Base-by-base conservation (phyloP, 2,113 vertebrate species). In the Callopanchax toddi region DNA sequence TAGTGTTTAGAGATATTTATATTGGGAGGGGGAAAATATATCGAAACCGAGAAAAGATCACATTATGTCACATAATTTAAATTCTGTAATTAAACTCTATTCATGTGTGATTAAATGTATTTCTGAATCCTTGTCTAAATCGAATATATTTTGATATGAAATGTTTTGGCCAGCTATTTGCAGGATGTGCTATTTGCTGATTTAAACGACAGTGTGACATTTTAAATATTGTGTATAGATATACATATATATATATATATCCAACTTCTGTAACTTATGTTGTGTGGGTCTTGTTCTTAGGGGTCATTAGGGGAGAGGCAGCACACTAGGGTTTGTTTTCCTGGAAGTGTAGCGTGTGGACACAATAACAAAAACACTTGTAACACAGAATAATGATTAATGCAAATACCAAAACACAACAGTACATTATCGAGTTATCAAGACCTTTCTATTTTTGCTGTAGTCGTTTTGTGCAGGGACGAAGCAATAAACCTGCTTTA, bases 1-100 rank as follows among this genome's bases (percentile, higher is more conserved):
- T 61, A 73, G 62, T 78, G 76, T 57, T 76, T 78, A 67, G 73
- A 82, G 55, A 82, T 87, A 89, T 89, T 88, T 89, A 87, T 89
- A 83, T 65, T 54, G 60, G 67, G 55, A 48, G 11, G 67, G 58
- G 54, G 11, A 64, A 66, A 55, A 76, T 74, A 57, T 55, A 69
- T 69, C 62, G 56, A 78, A 76, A 71, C 48, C 50, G 44, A 63
- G 62, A 50, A 53, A 56, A 76, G 52, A 77, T 55, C 72, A 57
- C 76, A 66, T 6, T 69, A 56, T 72, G 74, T 76, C 58, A 67
- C 53, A 75, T 69, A 81, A 79, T 52, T 83, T 81, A 76, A 89
- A 79, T 79, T 81, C 72, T 84, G 83, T 89, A 78, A 89, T 86
- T 86, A 82, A 78, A 76, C 71, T 75, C 66, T 56, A 78, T 84